These are phyloP conservation scores for Lucinisca nassula DNA, from an alignment of 2,888 invertebrate genomes.

Conservation along the genomic window DNA sequence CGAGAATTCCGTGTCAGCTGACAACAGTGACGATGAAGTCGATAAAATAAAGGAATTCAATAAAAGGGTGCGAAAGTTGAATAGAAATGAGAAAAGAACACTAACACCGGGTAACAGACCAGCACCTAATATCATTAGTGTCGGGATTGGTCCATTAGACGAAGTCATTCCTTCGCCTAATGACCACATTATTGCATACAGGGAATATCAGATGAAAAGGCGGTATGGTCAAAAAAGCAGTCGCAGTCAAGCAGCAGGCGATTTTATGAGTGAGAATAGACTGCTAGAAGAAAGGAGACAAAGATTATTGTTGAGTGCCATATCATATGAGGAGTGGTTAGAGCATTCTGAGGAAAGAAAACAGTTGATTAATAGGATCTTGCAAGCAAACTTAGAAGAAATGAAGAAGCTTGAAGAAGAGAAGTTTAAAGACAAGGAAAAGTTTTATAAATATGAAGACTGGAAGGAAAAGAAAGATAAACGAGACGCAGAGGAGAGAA, in stretches of 20 bases:
- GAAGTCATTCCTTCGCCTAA: constrained; percentile 60
- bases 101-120: constrained; percentile 65
- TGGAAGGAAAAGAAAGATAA: constrained; percentile 72
- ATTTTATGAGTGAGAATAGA: constrained; percentile 69
- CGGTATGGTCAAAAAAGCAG: background rate
- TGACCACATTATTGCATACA: constrained; percentile 70
- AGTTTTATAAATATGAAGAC: constrained; percentile 61
- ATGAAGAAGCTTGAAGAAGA: constrained; percentile 71
- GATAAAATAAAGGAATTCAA: constrained; percentile 70
- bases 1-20: background rate
- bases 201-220: constrained; percentile 70
- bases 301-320: constrained; percentile 75
- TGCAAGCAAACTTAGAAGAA: constrained; percentile 72
- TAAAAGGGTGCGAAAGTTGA: constrained; percentile 62
- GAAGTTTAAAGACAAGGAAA: constrained; percentile 52
- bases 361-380: constrained; percentile 75
- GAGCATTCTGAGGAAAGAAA: constrained; percentile 77
- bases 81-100: constrained; percentile 45
- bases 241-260: constrained; percentile 59
- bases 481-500: constrained; percentile 63
- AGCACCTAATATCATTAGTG: constrained; percentile 57
- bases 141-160: constrained; percentile 68
- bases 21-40: constrained; percentile 54
- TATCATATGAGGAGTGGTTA: constrained; percentile 82
- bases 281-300: constrained; percentile 77